phyloP scores from a whole-genome alignment of 1,140 invertebrate species.

The Lepidurus apus region DNA sequence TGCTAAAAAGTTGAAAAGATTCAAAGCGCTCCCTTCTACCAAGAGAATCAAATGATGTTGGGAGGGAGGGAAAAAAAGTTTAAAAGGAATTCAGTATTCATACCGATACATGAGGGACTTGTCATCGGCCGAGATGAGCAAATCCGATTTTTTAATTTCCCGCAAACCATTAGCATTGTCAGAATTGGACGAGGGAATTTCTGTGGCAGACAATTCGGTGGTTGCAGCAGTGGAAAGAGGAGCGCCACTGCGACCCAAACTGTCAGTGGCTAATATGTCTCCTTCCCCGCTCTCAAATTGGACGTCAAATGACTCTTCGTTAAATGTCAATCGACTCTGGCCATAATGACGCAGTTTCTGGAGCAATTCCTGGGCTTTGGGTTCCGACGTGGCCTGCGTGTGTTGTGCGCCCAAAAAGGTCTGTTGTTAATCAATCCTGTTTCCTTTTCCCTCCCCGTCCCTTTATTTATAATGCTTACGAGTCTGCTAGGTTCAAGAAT shows the following conservation, averaged over 20 bases:
- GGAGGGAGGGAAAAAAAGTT: background rate
- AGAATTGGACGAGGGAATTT: background rate
- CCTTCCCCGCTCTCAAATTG: slow-evolving; percentile 4
- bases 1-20: background rate
- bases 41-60: too few relatives aligned
- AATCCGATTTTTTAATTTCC: slow-evolving; percentile 12
- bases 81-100: background rate
- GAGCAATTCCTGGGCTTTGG: slow-evolving; percentile 27
- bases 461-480: slow-evolving; percentile 28
- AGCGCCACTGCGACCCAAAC: background rate
- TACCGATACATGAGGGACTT: slow-evolving; percentile 14
- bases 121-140: slow-evolving; percentile 7
- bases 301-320: slow-evolving; percentile 10
- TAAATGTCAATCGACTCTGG: slow-evolving; percentile 19
- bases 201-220: background rate
- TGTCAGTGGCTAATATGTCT: background rate
- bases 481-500: slow-evolving; percentile 31
- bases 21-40: background rate
- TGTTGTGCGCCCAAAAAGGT: background rate
- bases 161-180: background rate
- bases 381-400: background rate
- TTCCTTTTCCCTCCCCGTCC: slow-evolving; percentile 10
- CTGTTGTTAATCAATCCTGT: slow-evolving; percentile 3
- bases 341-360: slow-evolving; percentile 14
- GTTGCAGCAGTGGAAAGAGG: background rate